Conservation (phyloP, 2,888 invertebrate species). For the Leuctra nigra region DNA sequence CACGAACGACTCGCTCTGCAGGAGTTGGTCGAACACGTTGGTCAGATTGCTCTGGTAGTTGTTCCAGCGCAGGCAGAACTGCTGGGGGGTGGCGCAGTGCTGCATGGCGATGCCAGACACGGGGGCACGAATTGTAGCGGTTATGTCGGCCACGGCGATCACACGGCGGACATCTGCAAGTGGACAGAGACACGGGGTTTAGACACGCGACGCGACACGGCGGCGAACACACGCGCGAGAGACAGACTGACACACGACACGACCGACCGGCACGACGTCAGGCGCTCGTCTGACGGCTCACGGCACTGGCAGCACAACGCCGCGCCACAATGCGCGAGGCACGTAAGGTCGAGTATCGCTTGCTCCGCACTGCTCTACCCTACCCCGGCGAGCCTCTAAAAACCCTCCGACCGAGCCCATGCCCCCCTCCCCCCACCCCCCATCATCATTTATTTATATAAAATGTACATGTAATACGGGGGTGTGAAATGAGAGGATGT, state of each 20-base stretch:
- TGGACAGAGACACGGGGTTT: conserved; percentile 11
- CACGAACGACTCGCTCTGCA: conserved; percentile 84
- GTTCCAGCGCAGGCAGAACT: conserved; percentile 90
- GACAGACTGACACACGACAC: too few relatives aligned
- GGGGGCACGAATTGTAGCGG: conserved; percentile 9
- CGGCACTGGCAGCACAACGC: conserved; percentile 21
- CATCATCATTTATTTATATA: conserved; percentile 36
- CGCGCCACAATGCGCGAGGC: conserved; percentile 18
- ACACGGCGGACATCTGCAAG: conserved; percentile 28
- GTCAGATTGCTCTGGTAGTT: conserved; percentile 87
- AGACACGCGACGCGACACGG: conserved; percentile 16
- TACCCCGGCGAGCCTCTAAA: conserved; percentile 16
- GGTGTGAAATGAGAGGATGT: conserved; percentile 36
- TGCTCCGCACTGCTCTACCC: conserved; percentile 18
- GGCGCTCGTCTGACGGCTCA: conserved; percentile 20
- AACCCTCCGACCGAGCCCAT: conserved; percentile 9
- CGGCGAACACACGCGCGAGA: conserved; percentile 1
- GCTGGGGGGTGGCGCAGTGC: conserved; percentile 52
- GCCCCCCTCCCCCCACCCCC: conserved; percentile 18
- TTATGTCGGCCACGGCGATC: not conserved
- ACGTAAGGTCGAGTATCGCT: conserved; percentile 30
- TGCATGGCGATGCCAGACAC: conserved; percentile 26
- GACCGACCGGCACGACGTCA: conserved; percentile 20
- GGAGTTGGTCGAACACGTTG: conserved; percentile 80
- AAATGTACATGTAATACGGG: conserved; percentile 37